Evolutionary conservation across 2,888 invertebrate species (phyloP).

Genomic region (Xylota sylvarum): DNA sequence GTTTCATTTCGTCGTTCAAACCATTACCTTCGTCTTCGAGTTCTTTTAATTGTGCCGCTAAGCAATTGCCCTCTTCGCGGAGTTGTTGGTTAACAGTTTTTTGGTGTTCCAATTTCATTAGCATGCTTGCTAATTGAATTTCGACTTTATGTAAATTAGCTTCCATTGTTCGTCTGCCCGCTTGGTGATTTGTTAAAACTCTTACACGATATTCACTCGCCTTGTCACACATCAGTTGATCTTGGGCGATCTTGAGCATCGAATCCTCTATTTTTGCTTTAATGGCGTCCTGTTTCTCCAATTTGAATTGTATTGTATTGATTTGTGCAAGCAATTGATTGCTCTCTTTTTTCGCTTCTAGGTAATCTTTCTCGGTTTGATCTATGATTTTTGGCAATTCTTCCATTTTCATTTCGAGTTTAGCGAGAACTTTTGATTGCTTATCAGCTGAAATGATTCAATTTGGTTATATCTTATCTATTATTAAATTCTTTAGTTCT

Average conservation of each 20-base stretch:
- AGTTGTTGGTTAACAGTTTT: slow-evolving; percentile 79
- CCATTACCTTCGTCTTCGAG: slow-evolving; percentile 85
- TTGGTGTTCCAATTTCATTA: slow-evolving; percentile 84
- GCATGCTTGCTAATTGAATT: slow-evolving; percentile 86
- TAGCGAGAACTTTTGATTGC: slow-evolving; percentile 86
- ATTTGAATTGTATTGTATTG: slow-evolving; percentile 82
- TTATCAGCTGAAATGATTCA: slow-evolving; percentile 84
- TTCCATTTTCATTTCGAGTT: slow-evolving; percentile 86
- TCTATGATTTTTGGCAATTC: slow-evolving; percentile 87
- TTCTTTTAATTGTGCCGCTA: slow-evolving; percentile 81
- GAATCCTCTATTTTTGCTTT: slow-evolving; percentile 88
- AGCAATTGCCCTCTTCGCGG: slow-evolving; percentile 79
- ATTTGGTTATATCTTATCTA: background rate
- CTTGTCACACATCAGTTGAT: slow-evolving; percentile 89
- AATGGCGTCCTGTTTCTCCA: slow-evolving; percentile 86
- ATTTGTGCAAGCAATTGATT: slow-evolving; percentile 81
- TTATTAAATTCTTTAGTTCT: too few relatives aligned
- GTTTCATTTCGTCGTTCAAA: slow-evolving; percentile 85
- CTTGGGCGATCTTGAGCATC: slow-evolving; percentile 88
- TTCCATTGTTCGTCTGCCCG: slow-evolving; percentile 84
- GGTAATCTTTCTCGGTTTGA: slow-evolving; percentile 88
- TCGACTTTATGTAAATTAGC: slow-evolving; percentile 84
- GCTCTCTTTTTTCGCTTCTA: slow-evolving; percentile 85
- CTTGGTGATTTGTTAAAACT: slow-evolving; percentile 84
- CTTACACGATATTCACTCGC: slow-evolving; percentile 86